Evolutionary conservation across 2,888 invertebrate species (phyloP), one percentile per base, ranked within the genome.

Genomic region (Oasisia sp.): DNA sequence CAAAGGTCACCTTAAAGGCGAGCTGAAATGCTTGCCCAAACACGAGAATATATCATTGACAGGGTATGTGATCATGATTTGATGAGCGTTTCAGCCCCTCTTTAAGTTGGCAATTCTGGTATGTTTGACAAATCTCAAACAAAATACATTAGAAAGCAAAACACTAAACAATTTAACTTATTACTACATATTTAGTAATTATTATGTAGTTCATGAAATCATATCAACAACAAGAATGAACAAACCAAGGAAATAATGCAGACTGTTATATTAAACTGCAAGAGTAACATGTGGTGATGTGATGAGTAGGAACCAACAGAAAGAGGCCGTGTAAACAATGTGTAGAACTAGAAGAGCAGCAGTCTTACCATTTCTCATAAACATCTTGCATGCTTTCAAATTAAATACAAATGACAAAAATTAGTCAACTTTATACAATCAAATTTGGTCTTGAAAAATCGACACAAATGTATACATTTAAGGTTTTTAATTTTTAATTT

Each of bases 281-380:
- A 74, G 19, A 74, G 74, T 27, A 7, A 74, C 27, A 74, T n/a
- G 27, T 27, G 19, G 74, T 74, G n/a, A 14, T 11, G 19, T 14
- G 56, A 74, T 74, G 14, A 74, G 74, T 74, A 74, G 27, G n/a
- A 74, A 27, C 27, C 4, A 56, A 74, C 27, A 74, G 27, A 5
- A 74, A 89, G 19, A 45, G 90, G 12, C 4, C 0, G 19, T 50
- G 9, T 91, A 50, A 50, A 32, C 32, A 91, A 38, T 38, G 38
- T 38, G 38, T 38, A 74, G 74, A 74, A 74, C 7, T 27, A 74
- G 74, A 50, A 38, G 38, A 38, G 38, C 19, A 44, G 56, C 38
- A 0, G 32, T 91, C 92, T 92, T 90, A 92, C 92, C 92, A 92
- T 38, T 91, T 91, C 38, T 89, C 92, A 92, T 92, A 92, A 45